These are phyloP conservation scores for Semaprochilodus insignis DNA, from an alignment of 2,797 vertebrate species.

Conservation along the genomic window DNA sequence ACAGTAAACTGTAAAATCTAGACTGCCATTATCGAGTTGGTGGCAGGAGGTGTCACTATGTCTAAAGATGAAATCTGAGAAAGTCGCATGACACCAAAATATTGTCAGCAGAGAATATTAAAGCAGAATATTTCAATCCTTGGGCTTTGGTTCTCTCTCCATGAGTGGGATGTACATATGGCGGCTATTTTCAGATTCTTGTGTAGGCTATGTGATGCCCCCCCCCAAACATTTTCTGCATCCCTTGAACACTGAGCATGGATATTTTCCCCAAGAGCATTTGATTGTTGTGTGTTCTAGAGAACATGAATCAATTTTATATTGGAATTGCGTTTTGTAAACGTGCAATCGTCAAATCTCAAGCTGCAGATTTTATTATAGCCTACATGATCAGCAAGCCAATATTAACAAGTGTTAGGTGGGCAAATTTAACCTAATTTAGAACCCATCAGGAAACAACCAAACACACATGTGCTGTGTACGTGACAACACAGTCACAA, in stretches of 20 bases:
- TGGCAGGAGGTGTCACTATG: background rate
- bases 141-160: background rate
- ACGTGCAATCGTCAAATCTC: too few species aligned
- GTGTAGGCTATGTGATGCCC: background rate
- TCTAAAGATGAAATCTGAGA: background rate
- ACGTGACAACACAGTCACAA: too few species aligned
- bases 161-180: background rate
- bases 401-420: too few species aligned
- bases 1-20: conserved; percentile 3
- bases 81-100: background rate
- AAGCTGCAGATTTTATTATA: too few species aligned
- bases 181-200: background rate
- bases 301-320: too few species aligned
- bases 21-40: background rate
- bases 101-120: background rate
- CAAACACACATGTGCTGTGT: too few species aligned
- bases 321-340: too few species aligned
- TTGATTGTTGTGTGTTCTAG: too few species aligned
- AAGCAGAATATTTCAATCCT: background rate
- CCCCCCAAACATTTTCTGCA: background rate
- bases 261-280: too few species aligned
- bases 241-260: background rate
- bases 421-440: too few species aligned
- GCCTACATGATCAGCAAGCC: too few species aligned
- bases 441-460: too few species aligned